Percentiles rank a stretch among this genome's conserved stretches.
Conservation (phyloP, 53 echinoderm and acorn worm genomes). For the Astropecten irregularis region DNA sequence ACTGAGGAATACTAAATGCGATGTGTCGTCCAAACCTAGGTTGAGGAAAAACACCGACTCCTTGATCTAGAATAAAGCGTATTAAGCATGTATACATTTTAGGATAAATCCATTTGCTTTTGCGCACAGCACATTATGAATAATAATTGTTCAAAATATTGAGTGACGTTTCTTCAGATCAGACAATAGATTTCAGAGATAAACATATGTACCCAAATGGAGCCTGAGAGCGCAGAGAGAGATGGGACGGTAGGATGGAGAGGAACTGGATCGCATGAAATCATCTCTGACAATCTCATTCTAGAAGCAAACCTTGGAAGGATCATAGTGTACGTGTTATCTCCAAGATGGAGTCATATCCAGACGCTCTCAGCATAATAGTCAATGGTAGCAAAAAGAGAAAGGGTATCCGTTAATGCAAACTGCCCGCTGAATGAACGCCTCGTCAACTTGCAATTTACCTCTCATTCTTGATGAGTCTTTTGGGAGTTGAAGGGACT, state of each 20-base stretch:
- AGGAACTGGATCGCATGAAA: not conserved
- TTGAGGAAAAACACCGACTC: too few relatives aligned
- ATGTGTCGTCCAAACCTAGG: too few relatives aligned
- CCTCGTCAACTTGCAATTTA: conserved; percentile 58
- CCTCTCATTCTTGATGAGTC: conserved; percentile 54
- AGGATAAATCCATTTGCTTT: too few relatives aligned
- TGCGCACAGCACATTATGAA: too few relatives aligned
- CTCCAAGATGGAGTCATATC: not conserved
- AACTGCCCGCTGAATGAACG: conserved; percentile 41
- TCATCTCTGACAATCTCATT: conserved; percentile 34
- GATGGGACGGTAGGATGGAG: not conserved
- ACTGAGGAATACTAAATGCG: too few relatives aligned
- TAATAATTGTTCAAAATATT: too few relatives aligned
- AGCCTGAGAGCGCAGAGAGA: not conserved
- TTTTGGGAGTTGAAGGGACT: conserved; percentile 14
- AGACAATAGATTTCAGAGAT: too few relatives aligned
- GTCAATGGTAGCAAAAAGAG: not conserved
- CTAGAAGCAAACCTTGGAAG: not conserved
- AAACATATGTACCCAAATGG: conserved; percentile 6
- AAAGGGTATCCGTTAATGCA: conserved; percentile 4
- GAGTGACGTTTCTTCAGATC: too few relatives aligned
- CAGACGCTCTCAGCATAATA: not conserved
- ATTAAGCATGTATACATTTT: too few relatives aligned
- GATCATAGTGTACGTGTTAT: not conserved
- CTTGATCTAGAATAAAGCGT: too few relatives aligned